A percentile compares a stretch with the other conserved stretches of the same genome.
Evolutionary conservation across 2,888 invertebrate genomes (phyloP).

Genomic region (Drosophila phalerata): DNA sequence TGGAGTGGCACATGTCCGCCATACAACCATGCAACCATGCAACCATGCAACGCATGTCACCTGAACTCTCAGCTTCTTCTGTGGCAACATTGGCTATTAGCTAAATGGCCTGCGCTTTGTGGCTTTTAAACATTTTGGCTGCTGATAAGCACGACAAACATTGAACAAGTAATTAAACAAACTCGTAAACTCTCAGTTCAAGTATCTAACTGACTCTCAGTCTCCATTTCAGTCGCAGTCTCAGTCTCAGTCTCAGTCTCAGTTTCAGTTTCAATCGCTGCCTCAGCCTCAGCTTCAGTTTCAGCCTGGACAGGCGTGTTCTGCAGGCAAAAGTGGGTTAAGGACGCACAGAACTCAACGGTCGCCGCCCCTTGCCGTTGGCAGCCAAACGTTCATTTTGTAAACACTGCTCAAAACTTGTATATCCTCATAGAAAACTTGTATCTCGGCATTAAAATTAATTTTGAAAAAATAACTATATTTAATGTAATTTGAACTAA

Average conservation of each 20-base stretch:
- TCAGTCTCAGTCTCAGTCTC: constrained; percentile 17
- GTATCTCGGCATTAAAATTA: too few relatives aligned
- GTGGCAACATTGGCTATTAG: constrained; percentile 43
- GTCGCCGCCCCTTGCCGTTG: constrained; percentile 68
- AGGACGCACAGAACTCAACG: constrained; percentile 71
- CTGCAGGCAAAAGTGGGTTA: constrained; percentile 67
- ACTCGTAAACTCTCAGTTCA: constrained; percentile 41
- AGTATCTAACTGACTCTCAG: constrained; percentile 41
- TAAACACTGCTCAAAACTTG: constrained; percentile 1
- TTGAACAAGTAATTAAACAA: constrained; percentile 81
- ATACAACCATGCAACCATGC: too few relatives aligned
- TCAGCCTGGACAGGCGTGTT: constrained; percentile 50
- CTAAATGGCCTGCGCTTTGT: constrained; percentile 49
- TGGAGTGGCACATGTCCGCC: constrained; percentile 43
- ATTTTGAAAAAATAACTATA: too few relatives aligned
- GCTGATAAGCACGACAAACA: constrained; percentile 75
- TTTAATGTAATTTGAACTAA: too few relatives aligned
- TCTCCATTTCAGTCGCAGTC: constrained; percentile 16
- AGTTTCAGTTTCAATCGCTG: constrained; percentile 32
- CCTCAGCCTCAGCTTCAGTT: constrained; percentile 36
- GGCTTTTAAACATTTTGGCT: constrained; percentile 53
- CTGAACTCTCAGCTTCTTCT: constrained; percentile 28
- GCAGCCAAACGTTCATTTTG: constrained; percentile 54
- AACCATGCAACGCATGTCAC: constrained; percentile 57
- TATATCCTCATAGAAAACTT: too few relatives aligned